phyloP scores from a whole-genome alignment of 2,888 invertebrate species.

The Rhingia rostrata region DNA sequence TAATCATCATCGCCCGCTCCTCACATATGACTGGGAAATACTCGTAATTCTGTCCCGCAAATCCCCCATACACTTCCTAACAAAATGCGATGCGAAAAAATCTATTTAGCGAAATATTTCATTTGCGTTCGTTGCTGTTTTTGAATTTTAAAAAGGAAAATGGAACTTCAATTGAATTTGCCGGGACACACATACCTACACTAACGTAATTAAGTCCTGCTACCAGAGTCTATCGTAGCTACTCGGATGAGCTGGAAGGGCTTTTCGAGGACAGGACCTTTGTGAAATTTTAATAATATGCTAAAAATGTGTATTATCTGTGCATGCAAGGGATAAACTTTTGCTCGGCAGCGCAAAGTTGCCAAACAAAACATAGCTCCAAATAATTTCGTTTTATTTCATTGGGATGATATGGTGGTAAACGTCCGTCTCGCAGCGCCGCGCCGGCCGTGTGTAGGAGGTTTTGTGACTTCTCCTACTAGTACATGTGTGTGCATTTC shows the following conservation, averaged over 20 bases:
- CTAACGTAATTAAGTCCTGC: conserved; percentile 68
- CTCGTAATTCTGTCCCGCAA: conserved; percentile 31
- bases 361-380: conserved; percentile 72
- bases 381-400: conserved; percentile 67
- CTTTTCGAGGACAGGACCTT: conserved; percentile 65
- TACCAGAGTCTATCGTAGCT: conserved; percentile 22
- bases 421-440: neutral
- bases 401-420: neutral
- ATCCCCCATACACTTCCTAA: conserved; percentile 45
- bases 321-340: conserved; percentile 71
- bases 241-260: conserved; percentile 65
- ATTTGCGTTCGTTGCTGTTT: conserved; percentile 71
- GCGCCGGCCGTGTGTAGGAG: conserved; percentile 4
- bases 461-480: conserved; percentile 57
- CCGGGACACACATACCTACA: conserved; percentile 47
- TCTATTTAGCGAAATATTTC: conserved; percentile 73
- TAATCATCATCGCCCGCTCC: conserved; percentile 50
- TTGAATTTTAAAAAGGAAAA: conserved; percentile 71
- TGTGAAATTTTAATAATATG: conserved; percentile 73
- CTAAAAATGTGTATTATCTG: conserved; percentile 74
- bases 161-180: conserved; percentile 69
- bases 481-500: conserved; percentile 70
- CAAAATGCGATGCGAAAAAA: conserved; percentile 66
- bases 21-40: conserved; percentile 25
- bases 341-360: conserved; percentile 66